Percentiles rank a stretch among this genome's conserved stretches.
Evolutionary conservation across 2,113 vertebrate species (phyloP).

Genomic region (Gadus chalcogrammus): DNA sequence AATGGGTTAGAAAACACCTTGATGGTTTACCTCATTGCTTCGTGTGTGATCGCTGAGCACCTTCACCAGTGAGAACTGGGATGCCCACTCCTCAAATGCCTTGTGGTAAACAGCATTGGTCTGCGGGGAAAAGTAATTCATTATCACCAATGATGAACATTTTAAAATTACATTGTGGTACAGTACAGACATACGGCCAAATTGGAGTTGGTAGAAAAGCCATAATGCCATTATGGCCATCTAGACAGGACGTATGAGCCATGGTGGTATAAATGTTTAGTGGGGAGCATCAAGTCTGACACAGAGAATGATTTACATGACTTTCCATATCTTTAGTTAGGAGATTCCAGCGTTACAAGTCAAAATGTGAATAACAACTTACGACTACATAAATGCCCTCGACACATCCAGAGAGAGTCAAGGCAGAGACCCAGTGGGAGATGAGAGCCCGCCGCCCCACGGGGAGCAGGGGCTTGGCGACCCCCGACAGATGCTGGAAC

Average conservation of each 20-base stretch:
- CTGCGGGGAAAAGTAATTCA: slow-evolving; percentile 39
- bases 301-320: not conserved
- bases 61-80: slow-evolving; percentile 62
- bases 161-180: no score
- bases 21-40: slow-evolving; percentile 66
- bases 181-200: no score
- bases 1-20: not conserved
- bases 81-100: slow-evolving; percentile 74
- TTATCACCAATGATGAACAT: no score
- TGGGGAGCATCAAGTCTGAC: no score
- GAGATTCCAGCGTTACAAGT: no score
- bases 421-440: slow-evolving; percentile 71
- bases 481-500: slow-evolving; percentile 59
- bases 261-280: no score
- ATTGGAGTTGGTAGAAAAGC: no score
- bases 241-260: no score
- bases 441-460: slow-evolving; percentile 64
- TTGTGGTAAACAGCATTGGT: slow-evolving; percentile 69
- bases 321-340: not conserved
- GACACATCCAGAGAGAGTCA: slow-evolving; percentile 47
- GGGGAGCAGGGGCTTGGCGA: slow-evolving; percentile 74
- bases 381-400: slow-evolving; percentile 73
- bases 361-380: slow-evolving; percentile 28
- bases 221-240: no score
- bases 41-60: slow-evolving; percentile 72